These are phyloP conservation scores for Lepisosteus oculatus DNA, from an alignment of 2,113 vertebrate species.

Conservation along the genomic window DNA sequence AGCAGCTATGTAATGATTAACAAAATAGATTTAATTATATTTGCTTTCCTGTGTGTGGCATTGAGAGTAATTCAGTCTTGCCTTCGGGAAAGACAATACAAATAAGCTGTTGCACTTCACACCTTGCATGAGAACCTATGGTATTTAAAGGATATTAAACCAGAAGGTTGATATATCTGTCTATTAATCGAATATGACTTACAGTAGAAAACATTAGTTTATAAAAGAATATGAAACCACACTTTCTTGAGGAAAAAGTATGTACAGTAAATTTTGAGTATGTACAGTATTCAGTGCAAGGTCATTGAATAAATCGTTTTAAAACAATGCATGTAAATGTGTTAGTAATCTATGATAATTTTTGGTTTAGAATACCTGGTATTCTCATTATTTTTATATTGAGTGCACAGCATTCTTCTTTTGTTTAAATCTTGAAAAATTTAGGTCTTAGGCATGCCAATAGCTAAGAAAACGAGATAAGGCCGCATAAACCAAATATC, in stretches of 20 bases:
- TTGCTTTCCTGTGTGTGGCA: background rate
- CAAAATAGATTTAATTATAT: too few relatives aligned
- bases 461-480: conserved; percentile 46
- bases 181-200: conserved; percentile 1
- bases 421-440: conserved; percentile 32
- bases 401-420: conserved; percentile 17
- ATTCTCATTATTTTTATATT: too few relatives aligned
- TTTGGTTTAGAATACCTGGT: too few relatives aligned
- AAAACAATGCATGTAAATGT: too few relatives aligned
- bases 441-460: conserved; percentile 33
- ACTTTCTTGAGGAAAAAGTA: too few relatives aligned
- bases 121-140: background rate
- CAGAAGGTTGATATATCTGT: conserved; percentile 13
- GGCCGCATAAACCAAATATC: conserved; percentile 42
- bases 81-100: background rate
- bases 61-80: background rate
- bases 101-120: background rate
- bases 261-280: too few relatives aligned
- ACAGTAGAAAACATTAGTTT: too few relatives aligned
- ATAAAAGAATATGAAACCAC: too few relatives aligned
- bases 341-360: too few relatives aligned
- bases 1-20: background rate
- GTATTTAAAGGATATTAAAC: background rate
- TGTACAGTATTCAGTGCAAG: too few relatives aligned
- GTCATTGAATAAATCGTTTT: too few relatives aligned